Conservation (phyloP, 2,888 invertebrate genomes). For the Caenorhabditis virilis region DNA sequence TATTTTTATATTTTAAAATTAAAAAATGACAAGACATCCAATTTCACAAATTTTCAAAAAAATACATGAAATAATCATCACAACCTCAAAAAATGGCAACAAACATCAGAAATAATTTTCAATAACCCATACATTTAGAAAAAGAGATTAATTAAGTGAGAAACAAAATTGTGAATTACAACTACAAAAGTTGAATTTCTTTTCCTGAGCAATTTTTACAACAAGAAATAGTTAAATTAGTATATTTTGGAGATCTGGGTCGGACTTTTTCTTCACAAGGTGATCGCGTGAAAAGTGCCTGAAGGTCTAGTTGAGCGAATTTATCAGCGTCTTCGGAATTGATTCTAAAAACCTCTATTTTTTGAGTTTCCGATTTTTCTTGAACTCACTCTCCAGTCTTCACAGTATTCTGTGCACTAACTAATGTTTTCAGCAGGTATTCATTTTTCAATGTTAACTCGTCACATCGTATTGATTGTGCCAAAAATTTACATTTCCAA, state of each 20-base stretch:
- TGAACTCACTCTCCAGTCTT: conserved; percentile 14
- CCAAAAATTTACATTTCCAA: conserved; percentile 93
- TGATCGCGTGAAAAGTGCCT: conserved; percentile 39
- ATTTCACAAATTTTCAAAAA: too few relatives aligned
- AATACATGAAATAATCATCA: too few relatives aligned
- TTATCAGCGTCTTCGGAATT: conserved; percentile 17
- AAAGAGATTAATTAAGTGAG: too few relatives aligned
- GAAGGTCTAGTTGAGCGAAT: conserved; percentile 30
- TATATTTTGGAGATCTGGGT: conserved; percentile 29
- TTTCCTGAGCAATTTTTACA: conserved; percentile 54
- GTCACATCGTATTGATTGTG: conserved; percentile 69
- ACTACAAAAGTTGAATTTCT: conserved; percentile 43
- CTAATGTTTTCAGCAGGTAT: conserved; percentile 25
- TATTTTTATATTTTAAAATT: too few relatives aligned
- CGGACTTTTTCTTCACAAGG: conserved; percentile 49
- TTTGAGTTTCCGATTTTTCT: too few relatives aligned
- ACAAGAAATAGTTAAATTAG: conserved; percentile 56
- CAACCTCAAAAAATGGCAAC: too few relatives aligned
- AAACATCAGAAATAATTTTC: too few relatives aligned
- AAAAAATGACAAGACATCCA: too few relatives aligned
- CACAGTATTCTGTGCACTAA: conserved; percentile 19
- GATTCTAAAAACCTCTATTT: conserved; percentile 22
- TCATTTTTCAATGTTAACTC: conserved; percentile 43
- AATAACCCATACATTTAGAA: too few relatives aligned
- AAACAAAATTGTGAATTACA: too few relatives aligned